Evolutionary conservation across 2,113 vertebrate species (phyloP).

Genomic region (Probosciger aterrimus): DNA sequence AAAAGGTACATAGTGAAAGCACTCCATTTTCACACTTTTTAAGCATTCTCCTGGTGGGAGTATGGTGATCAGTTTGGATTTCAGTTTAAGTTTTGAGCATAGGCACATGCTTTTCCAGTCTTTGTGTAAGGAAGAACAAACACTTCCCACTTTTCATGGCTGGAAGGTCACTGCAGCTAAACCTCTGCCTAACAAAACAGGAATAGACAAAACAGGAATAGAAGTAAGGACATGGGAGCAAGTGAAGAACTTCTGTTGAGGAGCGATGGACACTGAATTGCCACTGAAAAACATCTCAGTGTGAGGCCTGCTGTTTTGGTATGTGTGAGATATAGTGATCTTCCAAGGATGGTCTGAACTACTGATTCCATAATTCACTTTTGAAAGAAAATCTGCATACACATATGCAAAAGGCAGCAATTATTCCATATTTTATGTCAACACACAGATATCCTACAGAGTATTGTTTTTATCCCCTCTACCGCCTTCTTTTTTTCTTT

Average conservation of each 20-base stretch:
- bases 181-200: not conserved
- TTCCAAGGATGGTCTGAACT: not conserved
- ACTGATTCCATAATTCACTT: not conserved
- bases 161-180: not conserved
- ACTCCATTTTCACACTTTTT: not conserved
- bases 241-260: not conserved
- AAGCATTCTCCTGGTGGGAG: not conserved
- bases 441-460: not conserved
- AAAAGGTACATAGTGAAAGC: not conserved
- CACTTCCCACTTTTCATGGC: not conserved
- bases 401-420: not conserved
- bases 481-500: not conserved
- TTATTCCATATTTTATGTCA: slow-evolving; percentile 45
- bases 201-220: not conserved
- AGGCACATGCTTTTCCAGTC: not conserved
- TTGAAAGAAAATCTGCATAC: not conserved
- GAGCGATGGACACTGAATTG: rapidly evolving
- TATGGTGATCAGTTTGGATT: not conserved
- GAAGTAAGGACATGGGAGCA: not conserved
- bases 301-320: not conserved
- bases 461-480: not conserved
- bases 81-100: not conserved
- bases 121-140: not conserved
- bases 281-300: not conserved
- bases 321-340: not conserved